Evolutionary conservation across 23 tunicate genomes (phyloP).

Genomic region (Ciona savignyi): DNA sequence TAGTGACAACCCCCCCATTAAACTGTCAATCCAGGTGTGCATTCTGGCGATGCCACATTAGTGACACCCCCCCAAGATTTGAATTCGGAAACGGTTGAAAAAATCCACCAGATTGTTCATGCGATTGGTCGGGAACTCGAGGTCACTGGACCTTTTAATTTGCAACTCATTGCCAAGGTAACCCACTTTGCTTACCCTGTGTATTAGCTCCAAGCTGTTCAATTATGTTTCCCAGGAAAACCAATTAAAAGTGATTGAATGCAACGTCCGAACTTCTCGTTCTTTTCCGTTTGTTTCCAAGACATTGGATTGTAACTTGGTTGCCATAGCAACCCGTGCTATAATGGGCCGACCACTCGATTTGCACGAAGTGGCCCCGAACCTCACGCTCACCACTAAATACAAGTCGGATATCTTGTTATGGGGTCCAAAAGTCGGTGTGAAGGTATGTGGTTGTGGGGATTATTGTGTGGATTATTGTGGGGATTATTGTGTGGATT

Average conservation of each 20-base stretch:
- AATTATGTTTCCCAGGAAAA: constrained; percentile 48
- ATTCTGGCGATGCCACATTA: constrained; percentile 92
- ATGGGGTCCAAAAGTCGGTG: constrained; percentile 35
- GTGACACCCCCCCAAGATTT: constrained; percentile 94
- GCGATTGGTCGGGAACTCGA: constrained; percentile 74
- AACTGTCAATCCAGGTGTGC: no score
- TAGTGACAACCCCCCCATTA: no score
- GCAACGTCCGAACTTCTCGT: constrained; percentile 88
- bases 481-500: neutral
- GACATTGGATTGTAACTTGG: constrained; percentile 77
- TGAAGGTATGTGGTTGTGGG: constrained; percentile 45
- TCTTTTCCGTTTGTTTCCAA: constrained; percentile 96
- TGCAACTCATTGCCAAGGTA: constrained; percentile 85
- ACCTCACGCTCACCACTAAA: constrained; percentile 34
- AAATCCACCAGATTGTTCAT: constrained; percentile 73
- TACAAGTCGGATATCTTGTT: constrained; percentile 23
- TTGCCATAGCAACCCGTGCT: constrained; percentile 75
- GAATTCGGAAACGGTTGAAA: constrained; percentile 73
- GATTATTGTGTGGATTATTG: neutral
- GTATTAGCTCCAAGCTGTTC: neutral
- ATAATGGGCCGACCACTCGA: constrained; percentile 72
- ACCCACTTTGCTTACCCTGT: neutral
- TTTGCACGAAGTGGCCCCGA: constrained; percentile 21
- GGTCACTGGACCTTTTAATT: constrained; percentile 92
- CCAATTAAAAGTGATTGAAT: constrained; percentile 87